These are phyloP conservation scores for Leptinotarsa lineolata DNA, from an alignment of 1,140 invertebrate genomes.

Conservation along the genomic window DNA sequence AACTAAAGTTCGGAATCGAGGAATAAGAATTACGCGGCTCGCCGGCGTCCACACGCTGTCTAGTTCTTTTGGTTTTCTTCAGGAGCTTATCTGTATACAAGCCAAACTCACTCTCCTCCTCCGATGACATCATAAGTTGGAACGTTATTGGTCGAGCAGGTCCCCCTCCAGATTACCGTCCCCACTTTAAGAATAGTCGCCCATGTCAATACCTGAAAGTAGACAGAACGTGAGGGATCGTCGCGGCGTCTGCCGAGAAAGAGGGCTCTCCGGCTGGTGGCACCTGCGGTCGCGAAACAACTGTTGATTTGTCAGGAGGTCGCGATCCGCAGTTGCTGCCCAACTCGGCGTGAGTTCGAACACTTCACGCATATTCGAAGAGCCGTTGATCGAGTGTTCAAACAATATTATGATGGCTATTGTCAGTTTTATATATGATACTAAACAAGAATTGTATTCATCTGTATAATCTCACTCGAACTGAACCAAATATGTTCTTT, in stretches of 20 bases:
- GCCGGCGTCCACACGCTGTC: constrained; percentile 92
- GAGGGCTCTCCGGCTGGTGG: constrained; percentile 25
- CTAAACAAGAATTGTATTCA: not conserved
- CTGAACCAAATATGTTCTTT: no score
- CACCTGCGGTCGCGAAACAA: constrained; percentile 46
- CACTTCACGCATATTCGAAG: not conserved
- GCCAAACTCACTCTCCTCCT: constrained; percentile 86
- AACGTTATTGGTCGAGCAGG: constrained; percentile 67
- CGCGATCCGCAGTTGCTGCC: constrained; percentile 22
- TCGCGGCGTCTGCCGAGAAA: constrained; percentile 36
- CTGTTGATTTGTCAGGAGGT: constrained; percentile 47
- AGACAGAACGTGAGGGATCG: constrained; percentile 41
- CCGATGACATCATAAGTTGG: constrained; percentile 91
- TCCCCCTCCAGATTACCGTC: constrained; percentile 55
- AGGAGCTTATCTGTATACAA: constrained; percentile 87
- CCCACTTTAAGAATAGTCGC: constrained; percentile 58
- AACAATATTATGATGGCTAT: not conserved
- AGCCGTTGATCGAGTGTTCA: not conserved
- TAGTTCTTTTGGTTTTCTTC: constrained; percentile 87
- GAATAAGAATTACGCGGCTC: constrained; percentile 91
- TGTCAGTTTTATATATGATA: not conserved
- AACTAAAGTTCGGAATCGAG: constrained; percentile 83
- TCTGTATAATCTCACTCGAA: not conserved
- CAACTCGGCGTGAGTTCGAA: constrained; percentile 10
- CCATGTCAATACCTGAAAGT: constrained; percentile 57